Conservation (phyloP, 1,140 invertebrate species). For the Trichomalopsis sarcophagae region DNA sequence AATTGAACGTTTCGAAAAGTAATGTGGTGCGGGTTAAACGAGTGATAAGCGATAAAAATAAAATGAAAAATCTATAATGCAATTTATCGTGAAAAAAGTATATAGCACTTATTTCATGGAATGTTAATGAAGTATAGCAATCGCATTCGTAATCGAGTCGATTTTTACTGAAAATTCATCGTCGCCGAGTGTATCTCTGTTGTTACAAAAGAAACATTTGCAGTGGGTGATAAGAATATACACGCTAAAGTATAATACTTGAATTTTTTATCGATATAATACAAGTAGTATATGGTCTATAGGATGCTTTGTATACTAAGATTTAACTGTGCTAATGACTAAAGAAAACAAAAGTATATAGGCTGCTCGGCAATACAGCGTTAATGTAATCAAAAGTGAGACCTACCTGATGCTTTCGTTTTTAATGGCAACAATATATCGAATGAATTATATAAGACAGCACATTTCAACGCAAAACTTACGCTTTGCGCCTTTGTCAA, state of each 20-base stretch:
- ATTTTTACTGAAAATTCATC: constrained; percentile 16
- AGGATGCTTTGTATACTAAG: constrained; percentile 38
- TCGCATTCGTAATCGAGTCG: background rate
- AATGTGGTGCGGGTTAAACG: background rate
- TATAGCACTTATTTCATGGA: constrained; percentile 20
- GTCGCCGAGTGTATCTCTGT: constrained; percentile 32
- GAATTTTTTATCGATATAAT: background rate
- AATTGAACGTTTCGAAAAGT: constrained; percentile 30
- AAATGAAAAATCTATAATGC: constrained; percentile 26
- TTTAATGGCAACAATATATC: constrained; percentile 28
- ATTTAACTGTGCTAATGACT: constrained; percentile 47
- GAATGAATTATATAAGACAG: background rate
- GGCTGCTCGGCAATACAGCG: constrained; percentile 19
- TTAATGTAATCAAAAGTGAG: constrained; percentile 47
- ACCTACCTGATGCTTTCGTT: constrained; percentile 49
- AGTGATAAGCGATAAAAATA: constrained; percentile 9
- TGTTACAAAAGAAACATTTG: constrained; percentile 52
- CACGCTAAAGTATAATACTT: constrained; percentile 29
- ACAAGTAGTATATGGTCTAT: background rate
- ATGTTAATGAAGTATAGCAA: constrained; percentile 51
- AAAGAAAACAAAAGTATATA: constrained; percentile 35
- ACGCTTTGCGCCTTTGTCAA: background rate
- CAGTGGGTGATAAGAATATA: constrained; percentile 1
- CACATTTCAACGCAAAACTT: background rate
- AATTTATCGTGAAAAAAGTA: constrained; percentile 32